phyloP scores from a whole-genome alignment of 2,888 invertebrate genomes.

The Nemotelus nigrinus region DNA sequence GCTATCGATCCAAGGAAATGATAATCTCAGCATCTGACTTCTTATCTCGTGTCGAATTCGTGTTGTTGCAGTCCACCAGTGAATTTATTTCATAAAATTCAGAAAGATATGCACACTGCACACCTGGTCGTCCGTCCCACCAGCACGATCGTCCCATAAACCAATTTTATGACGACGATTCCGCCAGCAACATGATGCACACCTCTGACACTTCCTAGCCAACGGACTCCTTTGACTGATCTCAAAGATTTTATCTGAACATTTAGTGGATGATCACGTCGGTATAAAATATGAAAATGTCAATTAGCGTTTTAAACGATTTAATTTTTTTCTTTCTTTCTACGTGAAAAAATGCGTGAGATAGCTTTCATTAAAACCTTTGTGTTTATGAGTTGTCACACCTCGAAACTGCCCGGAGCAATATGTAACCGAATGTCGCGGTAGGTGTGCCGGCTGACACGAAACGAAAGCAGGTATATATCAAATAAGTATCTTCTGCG shows the following conservation, averaged over 20 bases:
- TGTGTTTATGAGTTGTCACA: constrained; percentile 28
- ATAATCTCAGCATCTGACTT: constrained; percentile 13
- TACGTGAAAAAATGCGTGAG: constrained; percentile 23
- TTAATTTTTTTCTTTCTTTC: constrained; percentile 21
- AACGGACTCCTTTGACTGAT: neutral
- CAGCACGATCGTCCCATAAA: neutral
- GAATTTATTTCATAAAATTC: constrained; percentile 58
- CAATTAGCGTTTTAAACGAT: constrained; percentile 44
- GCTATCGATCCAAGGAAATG: constrained; percentile 17
- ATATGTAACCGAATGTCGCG: neutral
- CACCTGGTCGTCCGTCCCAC: constrained; percentile 6
- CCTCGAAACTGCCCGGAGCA: neutral
- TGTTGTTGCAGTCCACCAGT: constrained; percentile 61
- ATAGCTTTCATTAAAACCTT: constrained; percentile 34
- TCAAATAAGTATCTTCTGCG: constrained; percentile 12
- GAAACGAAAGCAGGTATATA: neutral
- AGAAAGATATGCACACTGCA: constrained; percentile 45
- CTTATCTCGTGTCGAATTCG: constrained; percentile 54
- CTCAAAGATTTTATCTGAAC: constrained; percentile 40
- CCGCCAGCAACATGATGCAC: neutral
- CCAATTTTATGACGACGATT: neutral
- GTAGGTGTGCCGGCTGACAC: neutral
- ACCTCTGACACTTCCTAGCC: neutral
- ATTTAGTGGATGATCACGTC: constrained; percentile 44
- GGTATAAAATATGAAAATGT: constrained; percentile 31